phyloP scores from a whole-genome alignment of 2,888 invertebrate species.

The Tromatobia lineatoria region DNA sequence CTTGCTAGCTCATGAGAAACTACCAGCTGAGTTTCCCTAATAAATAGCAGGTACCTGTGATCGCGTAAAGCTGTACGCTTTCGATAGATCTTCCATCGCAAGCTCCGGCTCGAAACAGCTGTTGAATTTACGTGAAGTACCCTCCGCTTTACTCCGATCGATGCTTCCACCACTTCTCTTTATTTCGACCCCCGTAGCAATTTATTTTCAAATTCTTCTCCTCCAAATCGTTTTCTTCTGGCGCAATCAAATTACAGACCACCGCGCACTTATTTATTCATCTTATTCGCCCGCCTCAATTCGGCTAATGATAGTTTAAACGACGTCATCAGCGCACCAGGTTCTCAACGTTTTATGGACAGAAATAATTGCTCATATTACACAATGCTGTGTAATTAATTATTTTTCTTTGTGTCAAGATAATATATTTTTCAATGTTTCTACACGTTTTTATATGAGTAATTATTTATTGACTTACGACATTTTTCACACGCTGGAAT shows the following conservation, averaged over 20 bases:
- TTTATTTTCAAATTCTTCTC: slow-evolving; percentile 23
- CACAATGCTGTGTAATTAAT: too few relatives aligned
- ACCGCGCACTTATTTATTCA: not conserved
- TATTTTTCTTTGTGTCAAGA: too few relatives aligned
- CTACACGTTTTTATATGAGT: too few relatives aligned
- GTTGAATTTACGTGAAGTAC: slow-evolving; percentile 43
- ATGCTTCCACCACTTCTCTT: slow-evolving; percentile 45
- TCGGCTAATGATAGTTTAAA: not conserved
- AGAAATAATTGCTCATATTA: not conserved
- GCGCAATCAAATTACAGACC: not conserved
- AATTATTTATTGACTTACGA: too few relatives aligned
- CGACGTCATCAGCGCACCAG: not conserved
- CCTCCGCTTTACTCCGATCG: slow-evolving; percentile 29
- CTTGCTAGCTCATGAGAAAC: slow-evolving; percentile 10
- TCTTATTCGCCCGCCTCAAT: not conserved
- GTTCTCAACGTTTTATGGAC: not conserved
- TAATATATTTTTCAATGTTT: too few relatives aligned
- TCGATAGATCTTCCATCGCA: not conserved
- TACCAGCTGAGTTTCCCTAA: slow-evolving; percentile 21
- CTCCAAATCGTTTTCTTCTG: slow-evolving; percentile 5
- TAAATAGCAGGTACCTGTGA: slow-evolving; percentile 3
- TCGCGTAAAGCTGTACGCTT: not conserved
- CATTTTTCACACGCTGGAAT: not conserved
- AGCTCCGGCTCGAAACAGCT: slow-evolving; percentile 38
- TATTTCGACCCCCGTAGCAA: slow-evolving; percentile 29